A percentile compares a stretch with the other conserved stretches of the same genome.
These are phyloP conservation scores for Eugnorisma glareosa DNA, from an alignment of 2,888 invertebrate genomes.

Conservation along the genomic window DNA sequence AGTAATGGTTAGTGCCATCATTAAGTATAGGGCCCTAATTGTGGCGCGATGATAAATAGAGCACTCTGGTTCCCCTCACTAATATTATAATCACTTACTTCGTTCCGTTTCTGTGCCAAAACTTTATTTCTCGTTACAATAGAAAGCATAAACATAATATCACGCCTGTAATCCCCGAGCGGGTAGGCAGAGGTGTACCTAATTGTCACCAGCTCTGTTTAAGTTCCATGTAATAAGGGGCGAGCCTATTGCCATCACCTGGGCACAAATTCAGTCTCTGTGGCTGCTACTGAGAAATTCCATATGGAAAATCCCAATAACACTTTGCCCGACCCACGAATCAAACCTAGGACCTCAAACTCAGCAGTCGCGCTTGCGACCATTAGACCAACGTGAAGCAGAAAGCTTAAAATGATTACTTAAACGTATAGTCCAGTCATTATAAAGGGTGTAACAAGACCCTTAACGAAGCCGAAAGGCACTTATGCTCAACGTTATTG, in stretches of 20 bases:
- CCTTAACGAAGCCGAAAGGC: too few species aligned
- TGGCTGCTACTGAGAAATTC: neutral
- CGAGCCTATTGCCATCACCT: neutral
- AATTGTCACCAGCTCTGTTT: neutral
- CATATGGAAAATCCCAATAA: neutral
- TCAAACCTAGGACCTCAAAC: neutral
- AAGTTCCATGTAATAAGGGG: neutral
- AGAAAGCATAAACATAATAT: constrained; percentile 3
- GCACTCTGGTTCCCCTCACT: constrained; percentile 55
- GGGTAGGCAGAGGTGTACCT: neutral
- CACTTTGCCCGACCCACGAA: neutral
- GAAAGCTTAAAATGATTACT: neutral
- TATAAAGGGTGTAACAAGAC: too few species aligned
- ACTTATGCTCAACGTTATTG: too few species aligned
- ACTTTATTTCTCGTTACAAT: constrained; percentile 38
- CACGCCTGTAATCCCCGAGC: neutral
- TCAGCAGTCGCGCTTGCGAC: neutral
- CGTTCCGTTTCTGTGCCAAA: constrained; percentile 41
- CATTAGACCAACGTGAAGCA: neutral
- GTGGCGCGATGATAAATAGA: constrained; percentile 64
- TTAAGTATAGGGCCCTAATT: constrained; percentile 59
- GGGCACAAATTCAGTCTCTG: neutral
- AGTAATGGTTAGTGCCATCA: constrained; percentile 52
- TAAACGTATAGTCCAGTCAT: too few species aligned
- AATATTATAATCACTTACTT: constrained; percentile 64